Conservation (phyloP, 2,797 vertebrate genomes). For the Apogon hyalosoma region DNA sequence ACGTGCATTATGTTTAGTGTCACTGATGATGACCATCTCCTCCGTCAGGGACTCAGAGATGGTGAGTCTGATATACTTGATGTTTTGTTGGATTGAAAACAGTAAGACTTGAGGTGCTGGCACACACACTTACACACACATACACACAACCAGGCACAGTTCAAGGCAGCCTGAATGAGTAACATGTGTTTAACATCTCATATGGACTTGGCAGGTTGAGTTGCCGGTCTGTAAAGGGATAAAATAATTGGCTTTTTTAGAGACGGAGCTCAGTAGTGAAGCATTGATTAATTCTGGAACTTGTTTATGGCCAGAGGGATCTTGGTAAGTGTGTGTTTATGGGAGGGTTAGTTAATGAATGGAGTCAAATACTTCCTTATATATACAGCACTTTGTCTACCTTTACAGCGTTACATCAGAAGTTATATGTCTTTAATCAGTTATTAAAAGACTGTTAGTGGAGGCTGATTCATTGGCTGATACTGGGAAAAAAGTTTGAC, state of each 20-base stretch:
- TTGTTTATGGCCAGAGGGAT: constrained; percentile 46
- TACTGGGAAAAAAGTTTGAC: no score
- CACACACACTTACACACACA: constrained; percentile 10
- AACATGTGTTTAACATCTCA: constrained; percentile 67
- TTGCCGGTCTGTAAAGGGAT: constrained; percentile 43
- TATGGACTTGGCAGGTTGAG: constrained; percentile 62
- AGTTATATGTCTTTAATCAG: no score
- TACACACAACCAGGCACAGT: constrained; percentile 12
- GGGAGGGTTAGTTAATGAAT: background rate
- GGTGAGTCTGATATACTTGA: constrained; percentile 17
- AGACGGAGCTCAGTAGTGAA: constrained; percentile 26
- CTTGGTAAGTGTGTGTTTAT: constrained; percentile 33
- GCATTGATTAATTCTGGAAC: constrained; percentile 50
- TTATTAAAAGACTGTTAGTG: no score
- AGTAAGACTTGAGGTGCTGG: constrained; percentile 25
- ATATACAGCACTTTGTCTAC: no score
- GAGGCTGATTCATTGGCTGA: no score
- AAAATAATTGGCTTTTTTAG: constrained; percentile 50
- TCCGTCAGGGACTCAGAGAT: constrained; percentile 26
- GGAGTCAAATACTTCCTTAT: background rate
- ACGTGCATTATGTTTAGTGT: constrained; percentile 30
- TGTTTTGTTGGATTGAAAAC: constrained; percentile 31
- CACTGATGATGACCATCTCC: constrained; percentile 28
- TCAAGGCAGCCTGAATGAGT: constrained; percentile 2
- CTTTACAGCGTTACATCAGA: no score